A percentile compares a stretch with the other conserved stretches of the same genome.
Conservation (phyloP, 2,113 vertebrate species). For the Tretioscincus oriximinensis region DNA sequence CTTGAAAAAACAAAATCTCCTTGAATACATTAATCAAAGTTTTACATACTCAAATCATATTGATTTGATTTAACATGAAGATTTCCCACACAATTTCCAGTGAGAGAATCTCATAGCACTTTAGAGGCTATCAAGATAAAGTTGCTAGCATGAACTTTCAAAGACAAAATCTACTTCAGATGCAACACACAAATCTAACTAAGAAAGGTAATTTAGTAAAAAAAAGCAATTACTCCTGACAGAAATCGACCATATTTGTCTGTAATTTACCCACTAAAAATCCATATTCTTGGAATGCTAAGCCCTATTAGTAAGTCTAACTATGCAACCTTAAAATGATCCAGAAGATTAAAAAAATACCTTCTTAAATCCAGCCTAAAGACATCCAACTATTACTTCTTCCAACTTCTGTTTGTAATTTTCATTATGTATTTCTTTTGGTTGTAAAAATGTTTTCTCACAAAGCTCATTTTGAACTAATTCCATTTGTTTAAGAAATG, state of each 20-base stretch:
- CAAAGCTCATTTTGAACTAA: neutral
- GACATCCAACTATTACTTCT: neutral
- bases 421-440: neutral
- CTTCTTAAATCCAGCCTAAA: neutral
- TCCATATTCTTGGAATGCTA: neutral
- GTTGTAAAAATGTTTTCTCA: neutral
- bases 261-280: neutral
- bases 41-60: too few species aligned
- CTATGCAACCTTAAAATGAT: neutral
- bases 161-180: too few species aligned
- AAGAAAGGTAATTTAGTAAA: neutral
- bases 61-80: too few species aligned
- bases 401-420: neutral
- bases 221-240: too few species aligned
- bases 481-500: neutral
- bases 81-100: neutral
- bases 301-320: neutral
- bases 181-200: too few species aligned
- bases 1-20: too few species aligned
- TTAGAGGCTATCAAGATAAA: too few species aligned
- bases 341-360: neutral
- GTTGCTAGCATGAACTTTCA: too few species aligned
- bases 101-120: too few species aligned
- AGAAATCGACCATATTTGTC: neutral
- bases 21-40: too few species aligned